Evolutionary conservation across 2,797 vertebrate species (phyloP).

Genomic region (Acropternis orthonyx): DNA sequence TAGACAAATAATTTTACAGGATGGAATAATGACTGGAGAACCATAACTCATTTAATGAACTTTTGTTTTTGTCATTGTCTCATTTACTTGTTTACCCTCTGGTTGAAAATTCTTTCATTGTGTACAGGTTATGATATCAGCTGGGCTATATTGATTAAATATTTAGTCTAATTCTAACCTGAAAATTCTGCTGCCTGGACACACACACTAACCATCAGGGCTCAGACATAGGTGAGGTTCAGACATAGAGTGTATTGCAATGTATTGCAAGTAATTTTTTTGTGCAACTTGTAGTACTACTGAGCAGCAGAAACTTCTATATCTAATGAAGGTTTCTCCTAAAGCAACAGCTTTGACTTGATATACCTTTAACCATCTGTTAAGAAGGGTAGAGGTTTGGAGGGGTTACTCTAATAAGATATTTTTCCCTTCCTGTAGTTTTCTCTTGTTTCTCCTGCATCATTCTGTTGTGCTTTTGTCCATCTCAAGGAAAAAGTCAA

Average conservation of each 20-base stretch:
- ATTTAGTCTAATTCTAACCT: not conserved
- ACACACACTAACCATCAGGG: not conserved
- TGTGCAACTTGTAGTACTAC: not conserved
- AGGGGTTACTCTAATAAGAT: not conserved
- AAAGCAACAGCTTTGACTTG: not conserved
- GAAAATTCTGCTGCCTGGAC: not conserved
- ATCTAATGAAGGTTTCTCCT: not conserved
- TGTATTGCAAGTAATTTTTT: not conserved
- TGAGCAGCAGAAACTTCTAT: not conserved
- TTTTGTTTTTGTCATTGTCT: not conserved
- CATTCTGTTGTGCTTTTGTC: not conserved
- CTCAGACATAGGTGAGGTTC: not conserved
- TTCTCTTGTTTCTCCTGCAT: not conserved
- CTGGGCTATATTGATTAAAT: not conserved
- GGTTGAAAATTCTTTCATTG: not conserved
- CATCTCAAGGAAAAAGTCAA: not conserved
- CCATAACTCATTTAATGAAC: accelerated
- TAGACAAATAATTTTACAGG: not conserved
- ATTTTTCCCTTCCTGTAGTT: not conserved
- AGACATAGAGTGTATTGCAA: no score
- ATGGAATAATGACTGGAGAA: not conserved
- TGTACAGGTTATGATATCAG: accelerated
- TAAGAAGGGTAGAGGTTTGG: not conserved
- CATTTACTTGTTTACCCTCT: not conserved
- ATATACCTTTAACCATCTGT: not conserved